Percentiles rank a stretch among this genome's conserved stretches.
phyloP scores from a whole-genome alignment of 2,888 invertebrate genomes.

The Lacanobia oleracea region DNA sequence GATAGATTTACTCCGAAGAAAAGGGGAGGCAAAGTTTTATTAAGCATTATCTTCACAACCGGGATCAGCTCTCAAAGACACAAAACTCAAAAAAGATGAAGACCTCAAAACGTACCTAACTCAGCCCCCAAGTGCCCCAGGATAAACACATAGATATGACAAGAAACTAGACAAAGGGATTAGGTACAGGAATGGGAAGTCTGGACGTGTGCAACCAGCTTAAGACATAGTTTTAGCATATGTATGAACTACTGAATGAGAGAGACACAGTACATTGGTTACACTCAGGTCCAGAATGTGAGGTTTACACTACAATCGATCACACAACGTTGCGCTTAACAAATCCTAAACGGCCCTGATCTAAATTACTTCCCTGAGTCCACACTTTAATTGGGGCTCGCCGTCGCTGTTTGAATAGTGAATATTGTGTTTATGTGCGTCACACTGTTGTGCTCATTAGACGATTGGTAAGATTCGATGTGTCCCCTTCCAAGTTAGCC shows the following conservation, averaged over 20 bases:
- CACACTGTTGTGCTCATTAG: conserved; percentile 89
- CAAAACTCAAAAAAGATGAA: conserved; percentile 5
- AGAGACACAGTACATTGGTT: conserved; percentile 49
- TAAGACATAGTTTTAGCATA: conserved; percentile 46
- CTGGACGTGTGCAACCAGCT: conserved; percentile 33
- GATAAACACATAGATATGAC: conserved; percentile 28
- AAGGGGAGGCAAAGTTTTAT: not conserved
- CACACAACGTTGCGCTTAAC: conserved; percentile 54
- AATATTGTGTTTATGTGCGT: conserved; percentile 90
- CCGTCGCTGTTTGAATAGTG: conserved; percentile 84
- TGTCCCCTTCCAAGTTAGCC: conserved; percentile 86
- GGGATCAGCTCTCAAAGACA: conserved; percentile 26
- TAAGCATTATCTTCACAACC: not conserved
- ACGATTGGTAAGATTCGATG: conserved; percentile 84
- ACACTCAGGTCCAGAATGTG: conserved; percentile 43
- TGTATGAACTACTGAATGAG: conserved; percentile 53
- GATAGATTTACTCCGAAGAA: not conserved
- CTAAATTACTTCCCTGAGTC: conserved; percentile 52
- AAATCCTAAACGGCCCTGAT: conserved; percentile 57
- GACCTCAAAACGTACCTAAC: conserved; percentile 21
- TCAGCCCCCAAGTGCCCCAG: conserved; percentile 2
- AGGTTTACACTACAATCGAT: conserved; percentile 49
- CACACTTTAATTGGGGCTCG: conserved; percentile 81
- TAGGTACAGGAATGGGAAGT: conserved; percentile 26
- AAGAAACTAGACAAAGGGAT: not conserved